phyloP scores from a whole-genome alignment of 2,113 vertebrate species.

The Phocoena phocoena region DNA sequence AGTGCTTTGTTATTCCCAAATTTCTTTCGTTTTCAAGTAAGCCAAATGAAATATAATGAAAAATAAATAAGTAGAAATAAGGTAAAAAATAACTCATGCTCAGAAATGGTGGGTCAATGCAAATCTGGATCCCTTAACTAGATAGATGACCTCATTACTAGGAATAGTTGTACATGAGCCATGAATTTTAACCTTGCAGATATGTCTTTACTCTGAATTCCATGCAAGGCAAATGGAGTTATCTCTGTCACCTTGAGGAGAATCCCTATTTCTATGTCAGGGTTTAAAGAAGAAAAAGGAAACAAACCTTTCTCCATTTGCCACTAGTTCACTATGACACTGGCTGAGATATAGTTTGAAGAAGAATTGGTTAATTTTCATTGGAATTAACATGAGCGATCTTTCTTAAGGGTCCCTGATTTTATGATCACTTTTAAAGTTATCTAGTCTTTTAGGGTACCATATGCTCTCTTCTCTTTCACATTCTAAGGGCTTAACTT shows the following conservation, averaged over 20 bases:
- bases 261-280: background rate
- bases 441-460: background rate
- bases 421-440: background rate
- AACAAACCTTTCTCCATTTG: background rate
- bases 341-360: background rate
- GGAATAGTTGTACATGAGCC: background rate
- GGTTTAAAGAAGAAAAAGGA: background rate
- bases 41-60: background rate
- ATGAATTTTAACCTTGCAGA: background rate
- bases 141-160: background rate
- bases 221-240: background rate
- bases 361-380: background rate
- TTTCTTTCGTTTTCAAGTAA: background rate
- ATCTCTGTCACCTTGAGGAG: background rate
- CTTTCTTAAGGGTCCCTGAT: background rate
- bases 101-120: background rate
- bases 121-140: background rate
- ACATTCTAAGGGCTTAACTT: background rate
- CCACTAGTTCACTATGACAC: background rate
- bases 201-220: background rate
- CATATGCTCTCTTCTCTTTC: background rate
- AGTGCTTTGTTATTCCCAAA: background rate
- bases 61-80: slow-evolving; percentile 4
- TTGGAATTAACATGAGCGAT: background rate
- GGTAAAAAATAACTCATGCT: background rate